These are phyloP conservation scores for Tragelaphus scriptus DNA, from an alignment of 2,113 vertebrate species.

Conservation along the genomic window DNA sequence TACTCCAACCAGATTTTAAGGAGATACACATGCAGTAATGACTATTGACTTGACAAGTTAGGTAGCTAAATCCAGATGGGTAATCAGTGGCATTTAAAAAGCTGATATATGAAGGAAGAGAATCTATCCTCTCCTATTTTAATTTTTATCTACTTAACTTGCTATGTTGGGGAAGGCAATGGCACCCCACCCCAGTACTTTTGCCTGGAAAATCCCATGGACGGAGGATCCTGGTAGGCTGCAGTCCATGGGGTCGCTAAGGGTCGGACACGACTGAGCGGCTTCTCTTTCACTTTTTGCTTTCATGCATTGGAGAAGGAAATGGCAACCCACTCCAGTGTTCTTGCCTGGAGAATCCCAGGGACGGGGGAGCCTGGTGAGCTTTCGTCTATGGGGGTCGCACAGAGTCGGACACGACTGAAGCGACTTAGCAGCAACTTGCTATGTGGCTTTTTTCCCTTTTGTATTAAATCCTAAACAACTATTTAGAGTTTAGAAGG, in stretches of 20 bases:
- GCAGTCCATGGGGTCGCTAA: no score
- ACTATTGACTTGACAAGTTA: background rate
- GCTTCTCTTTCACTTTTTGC: no score
- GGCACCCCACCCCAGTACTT: no score
- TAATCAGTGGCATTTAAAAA: background rate
- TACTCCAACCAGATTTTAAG: background rate
- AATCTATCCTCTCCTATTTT: background rate
- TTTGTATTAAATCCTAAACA: background rate
- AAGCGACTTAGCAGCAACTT: background rate
- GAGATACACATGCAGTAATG: background rate
- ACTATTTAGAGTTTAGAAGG: background rate
- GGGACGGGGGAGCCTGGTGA: no score
- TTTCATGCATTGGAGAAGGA: no score
- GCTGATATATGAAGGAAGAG: background rate
- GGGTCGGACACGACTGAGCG: no score
- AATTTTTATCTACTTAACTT: background rate
- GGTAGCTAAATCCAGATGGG: background rate
- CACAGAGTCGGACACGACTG: no score
- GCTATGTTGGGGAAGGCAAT: background rate
- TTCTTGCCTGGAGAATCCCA: no score
- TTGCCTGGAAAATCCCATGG: no score
- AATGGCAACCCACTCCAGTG: no score
- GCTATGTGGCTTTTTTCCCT: background rate
- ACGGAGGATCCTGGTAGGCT: no score
- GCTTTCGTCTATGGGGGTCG: no score